Evolutionary conservation across 2,797 vertebrate genomes (phyloP).

Genomic region (Philypnodon macrostomus): DNA sequence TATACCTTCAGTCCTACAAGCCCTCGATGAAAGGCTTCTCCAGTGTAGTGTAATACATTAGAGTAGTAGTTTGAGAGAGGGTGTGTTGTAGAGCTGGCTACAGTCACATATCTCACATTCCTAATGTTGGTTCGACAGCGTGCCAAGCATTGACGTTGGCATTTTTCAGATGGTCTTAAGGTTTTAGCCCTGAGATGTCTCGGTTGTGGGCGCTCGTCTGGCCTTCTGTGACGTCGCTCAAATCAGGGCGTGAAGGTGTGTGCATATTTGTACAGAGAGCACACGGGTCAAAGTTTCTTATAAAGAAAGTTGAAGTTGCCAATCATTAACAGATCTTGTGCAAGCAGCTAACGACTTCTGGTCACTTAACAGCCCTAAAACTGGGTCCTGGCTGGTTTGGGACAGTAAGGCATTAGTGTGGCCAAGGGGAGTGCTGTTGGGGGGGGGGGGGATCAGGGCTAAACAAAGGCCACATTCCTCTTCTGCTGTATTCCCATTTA

Average conservation of each 20-base stretch:
- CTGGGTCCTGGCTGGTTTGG: too few species aligned
- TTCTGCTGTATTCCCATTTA: too few species aligned
- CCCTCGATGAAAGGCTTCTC: too few species aligned
- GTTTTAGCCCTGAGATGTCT: constrained; percentile 29
- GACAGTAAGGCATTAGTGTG: too few species aligned
- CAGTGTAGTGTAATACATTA: constrained; percentile 11
- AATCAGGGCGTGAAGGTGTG: constrained; percentile 2
- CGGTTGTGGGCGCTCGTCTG: background rate
- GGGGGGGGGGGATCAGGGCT: too few species aligned
- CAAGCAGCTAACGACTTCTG: constrained; percentile 11
- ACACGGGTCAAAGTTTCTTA: constrained; percentile 52
- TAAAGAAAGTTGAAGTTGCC: background rate
- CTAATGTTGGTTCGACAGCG: constrained; percentile 47
- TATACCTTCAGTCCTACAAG: too few species aligned
- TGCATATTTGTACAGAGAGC: constrained; percentile 32
- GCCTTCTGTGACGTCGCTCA: background rate
- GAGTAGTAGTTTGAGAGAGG: constrained; percentile 30
- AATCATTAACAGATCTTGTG: constrained; percentile 60
- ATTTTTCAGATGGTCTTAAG: constrained; percentile 32
- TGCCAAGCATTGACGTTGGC: constrained; percentile 27
- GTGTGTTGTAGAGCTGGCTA: constrained; percentile 23
- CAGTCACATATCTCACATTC: constrained; percentile 51
- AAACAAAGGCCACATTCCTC: too few species aligned
- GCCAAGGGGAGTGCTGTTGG: too few species aligned
- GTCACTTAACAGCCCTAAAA: too few species aligned